These are phyloP conservation scores for Cetonia aurata DNA, from an alignment of 2,888 invertebrate species.

Conservation along the genomic window DNA sequence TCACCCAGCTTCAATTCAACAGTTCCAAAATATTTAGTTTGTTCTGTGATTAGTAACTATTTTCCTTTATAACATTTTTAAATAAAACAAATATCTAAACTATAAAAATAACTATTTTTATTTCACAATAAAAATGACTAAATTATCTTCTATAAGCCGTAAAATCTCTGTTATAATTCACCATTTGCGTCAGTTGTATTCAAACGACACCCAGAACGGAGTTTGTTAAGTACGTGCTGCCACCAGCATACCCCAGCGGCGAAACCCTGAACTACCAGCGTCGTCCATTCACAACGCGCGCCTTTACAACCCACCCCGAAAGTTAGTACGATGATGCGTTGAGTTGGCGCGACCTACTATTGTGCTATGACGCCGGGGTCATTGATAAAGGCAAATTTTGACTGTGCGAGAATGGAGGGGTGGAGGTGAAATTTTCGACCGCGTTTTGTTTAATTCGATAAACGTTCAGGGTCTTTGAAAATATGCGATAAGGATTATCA, in stretches of 20 bases:
- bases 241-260: constrained; percentile 27
- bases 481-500: no score
- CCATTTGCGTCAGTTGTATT: not conserved
- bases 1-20: no score
- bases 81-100: no score
- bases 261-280: constrained; percentile 20
- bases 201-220: not conserved
- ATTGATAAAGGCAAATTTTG: constrained; percentile 12
- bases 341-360: constrained; percentile 9
- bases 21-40: no score
- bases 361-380: not conserved
- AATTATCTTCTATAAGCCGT: no score
- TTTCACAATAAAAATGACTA: no score
- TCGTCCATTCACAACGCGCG: constrained; percentile 23
- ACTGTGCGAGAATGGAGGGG: not conserved
- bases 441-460: constrained; percentile 8
- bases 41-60: no score
- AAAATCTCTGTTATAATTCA: no score
- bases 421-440: not conserved
- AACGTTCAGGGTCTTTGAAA: no score
- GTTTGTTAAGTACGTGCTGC: constrained; percentile 28
- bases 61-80: no score
- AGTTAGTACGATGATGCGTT: constrained; percentile 18
- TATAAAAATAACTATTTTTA: no score
- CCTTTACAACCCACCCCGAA: constrained; percentile 23